Conservation (phyloP, 2,113 vertebrate species). For the Triplophysa rosa region DNA sequence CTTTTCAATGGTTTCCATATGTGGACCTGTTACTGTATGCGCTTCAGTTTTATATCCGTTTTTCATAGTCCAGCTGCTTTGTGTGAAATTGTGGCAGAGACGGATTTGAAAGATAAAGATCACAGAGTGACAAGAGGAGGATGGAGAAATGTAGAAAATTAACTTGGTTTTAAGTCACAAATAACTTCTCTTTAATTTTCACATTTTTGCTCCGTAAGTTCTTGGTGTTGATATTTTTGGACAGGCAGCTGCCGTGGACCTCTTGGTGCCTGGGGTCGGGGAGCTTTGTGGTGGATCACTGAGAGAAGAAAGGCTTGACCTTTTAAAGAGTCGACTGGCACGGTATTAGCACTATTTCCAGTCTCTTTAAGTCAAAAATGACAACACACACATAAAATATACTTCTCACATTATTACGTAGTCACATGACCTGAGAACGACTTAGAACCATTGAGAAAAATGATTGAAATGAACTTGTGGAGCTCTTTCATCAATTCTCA, state of each 20-base stretch:
- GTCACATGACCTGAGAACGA: too few species aligned
- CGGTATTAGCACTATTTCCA: conserved; percentile 69
- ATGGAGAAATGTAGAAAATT: too few species aligned
- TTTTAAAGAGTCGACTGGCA: conserved; percentile 78
- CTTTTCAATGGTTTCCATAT: neutral
- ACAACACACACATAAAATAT: neutral
- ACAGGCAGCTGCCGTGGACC: conserved; percentile 93
- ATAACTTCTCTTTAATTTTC: neutral
- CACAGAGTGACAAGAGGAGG: neutral
- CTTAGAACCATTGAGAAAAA: too few species aligned
- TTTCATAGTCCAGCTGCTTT: neutral
- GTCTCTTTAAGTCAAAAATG: neutral
- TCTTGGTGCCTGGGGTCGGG: conserved; percentile 89
- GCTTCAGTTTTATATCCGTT: neutral
- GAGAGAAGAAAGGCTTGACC: conserved; percentile 86
- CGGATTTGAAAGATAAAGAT: too few species aligned
- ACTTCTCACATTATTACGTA: too few species aligned
- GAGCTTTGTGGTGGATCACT: conserved; percentile 93
- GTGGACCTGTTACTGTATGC: neutral
- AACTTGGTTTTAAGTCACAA: too few species aligned
- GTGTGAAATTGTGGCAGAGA: neutral
- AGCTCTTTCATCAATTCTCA: neutral
- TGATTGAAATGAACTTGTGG: too few species aligned
- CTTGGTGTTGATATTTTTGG: conserved; percentile 23
- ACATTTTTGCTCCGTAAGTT: conserved; percentile 24